Evolutionary conservation across 2,888 invertebrate species (phyloP).

Genomic region (Acanthosepion esculentum): DNA sequence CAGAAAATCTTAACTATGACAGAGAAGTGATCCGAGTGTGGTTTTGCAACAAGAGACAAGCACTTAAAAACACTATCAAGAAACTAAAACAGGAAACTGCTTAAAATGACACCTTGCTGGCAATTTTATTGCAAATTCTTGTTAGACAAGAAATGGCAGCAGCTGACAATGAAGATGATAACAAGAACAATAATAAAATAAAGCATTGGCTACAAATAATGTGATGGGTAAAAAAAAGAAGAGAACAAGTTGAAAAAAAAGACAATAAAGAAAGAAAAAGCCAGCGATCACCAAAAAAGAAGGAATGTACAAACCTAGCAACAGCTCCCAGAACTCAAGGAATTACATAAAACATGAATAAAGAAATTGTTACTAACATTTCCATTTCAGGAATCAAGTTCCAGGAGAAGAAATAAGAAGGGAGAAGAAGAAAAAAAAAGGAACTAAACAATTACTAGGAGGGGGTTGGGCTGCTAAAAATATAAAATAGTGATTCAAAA

Average conservation of each 20-base stretch:
- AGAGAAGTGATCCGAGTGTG: constrained; percentile 98
- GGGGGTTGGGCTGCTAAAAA: no score
- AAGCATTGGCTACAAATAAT: constrained; percentile 46
- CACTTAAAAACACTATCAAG: constrained; percentile 94
- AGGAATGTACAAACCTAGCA: background rate
- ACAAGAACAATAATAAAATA: background rate
- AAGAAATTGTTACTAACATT: background rate
- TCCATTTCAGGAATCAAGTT: background rate
- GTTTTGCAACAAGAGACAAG: constrained; percentile 99
- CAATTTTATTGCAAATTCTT: constrained; percentile 24
- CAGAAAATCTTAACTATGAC: constrained; percentile 96
- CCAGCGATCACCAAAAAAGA: background rate
- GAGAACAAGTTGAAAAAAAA: background rate
- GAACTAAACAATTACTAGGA: no score
- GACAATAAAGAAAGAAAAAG: background rate
- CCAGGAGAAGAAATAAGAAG: background rate
- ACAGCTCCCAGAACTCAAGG: background rate
- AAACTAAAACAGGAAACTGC: constrained; percentile 72
- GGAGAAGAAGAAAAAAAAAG: no score
- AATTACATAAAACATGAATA: background rate
- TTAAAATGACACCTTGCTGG: constrained; percentile 51
- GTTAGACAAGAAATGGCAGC: background rate
- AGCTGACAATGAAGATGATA: background rate
- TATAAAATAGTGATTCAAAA: background rate
- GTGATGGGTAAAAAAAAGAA: background rate